Conservation (phyloP, 2,797 vertebrate species). For the Scyliorhinus canicula region DNA sequence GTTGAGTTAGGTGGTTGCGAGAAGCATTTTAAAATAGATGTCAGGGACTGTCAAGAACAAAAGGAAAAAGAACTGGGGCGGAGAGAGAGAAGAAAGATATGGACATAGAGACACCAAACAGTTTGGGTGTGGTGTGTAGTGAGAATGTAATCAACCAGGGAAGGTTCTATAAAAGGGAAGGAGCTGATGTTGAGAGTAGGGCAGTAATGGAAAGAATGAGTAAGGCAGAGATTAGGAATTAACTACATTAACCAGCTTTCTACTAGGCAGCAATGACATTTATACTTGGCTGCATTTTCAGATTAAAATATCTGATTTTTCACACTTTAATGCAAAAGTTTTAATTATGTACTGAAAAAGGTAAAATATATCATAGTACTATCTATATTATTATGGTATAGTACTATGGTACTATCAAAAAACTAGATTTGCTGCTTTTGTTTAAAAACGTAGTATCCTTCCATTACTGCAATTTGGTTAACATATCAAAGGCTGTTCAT, state of each 20-base stretch:
- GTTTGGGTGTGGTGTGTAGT: neutral
- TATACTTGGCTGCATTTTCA: neutral
- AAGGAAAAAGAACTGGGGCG: neutral
- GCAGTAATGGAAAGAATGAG: neutral
- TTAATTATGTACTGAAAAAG: neutral
- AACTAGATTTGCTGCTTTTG: neutral
- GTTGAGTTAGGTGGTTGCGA: neutral
- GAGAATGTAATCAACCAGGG: neutral
- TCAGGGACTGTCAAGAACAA: neutral
- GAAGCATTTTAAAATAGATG: neutral
- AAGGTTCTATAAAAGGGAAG: neutral
- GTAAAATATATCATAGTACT: neutral
- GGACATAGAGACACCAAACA: neutral
- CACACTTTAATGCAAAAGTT: neutral
- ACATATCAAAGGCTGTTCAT: conserved; percentile 15
- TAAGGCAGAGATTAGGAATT: neutral
- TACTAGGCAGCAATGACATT: neutral
- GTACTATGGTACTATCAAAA: no score
- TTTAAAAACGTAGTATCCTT: conserved; percentile 9
- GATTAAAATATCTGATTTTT: neutral
- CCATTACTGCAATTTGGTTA: neutral
- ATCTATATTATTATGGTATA: no score
- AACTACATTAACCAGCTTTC: neutral
- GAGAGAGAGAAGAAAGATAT: neutral
- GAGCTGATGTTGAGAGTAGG: neutral